Percentiles rank a stretch among this genome's conserved stretches.
Conservation (phyloP, 1,140 invertebrate species). For the Lucilia sericata region DNA sequence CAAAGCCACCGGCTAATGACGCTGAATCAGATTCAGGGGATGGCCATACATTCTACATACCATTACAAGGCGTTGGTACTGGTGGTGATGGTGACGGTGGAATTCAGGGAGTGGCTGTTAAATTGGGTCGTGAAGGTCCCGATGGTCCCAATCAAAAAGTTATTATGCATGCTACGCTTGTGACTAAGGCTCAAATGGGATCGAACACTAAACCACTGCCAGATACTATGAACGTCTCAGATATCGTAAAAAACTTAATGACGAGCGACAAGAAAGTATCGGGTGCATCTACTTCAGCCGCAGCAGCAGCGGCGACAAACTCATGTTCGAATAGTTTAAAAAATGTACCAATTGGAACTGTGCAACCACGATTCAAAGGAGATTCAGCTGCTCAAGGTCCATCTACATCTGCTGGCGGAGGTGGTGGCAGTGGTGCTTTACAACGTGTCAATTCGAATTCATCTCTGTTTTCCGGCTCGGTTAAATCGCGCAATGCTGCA, state of each 20-base stretch:
- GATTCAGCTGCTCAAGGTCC: slow-evolving; percentile 50
- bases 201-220: slow-evolving; percentile 67
- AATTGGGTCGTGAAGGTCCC: slow-evolving; percentile 75
- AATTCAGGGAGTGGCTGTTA: slow-evolving; percentile 77
- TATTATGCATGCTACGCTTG: slow-evolving; percentile 76
- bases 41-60: slow-evolving; percentile 79
- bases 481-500: slow-evolving; percentile 57
- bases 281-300: not conserved
- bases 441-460: slow-evolving; percentile 64
- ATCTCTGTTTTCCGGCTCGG: slow-evolving; percentile 61
- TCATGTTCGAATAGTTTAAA: slow-evolving; percentile 62
- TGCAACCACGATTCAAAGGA: slow-evolving; percentile 70
- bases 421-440: slow-evolving; percentile 47
- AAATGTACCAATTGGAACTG: slow-evolving; percentile 72
- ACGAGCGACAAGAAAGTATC: slow-evolving; percentile 42
- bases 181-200: slow-evolving; percentile 73
- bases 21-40: slow-evolving; percentile 63
- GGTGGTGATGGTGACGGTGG: slow-evolving; percentile 68
- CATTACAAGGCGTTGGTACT: slow-evolving; percentile 72
- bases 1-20: slow-evolving; percentile 44
- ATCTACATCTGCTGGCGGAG: slow-evolving; percentile 57
- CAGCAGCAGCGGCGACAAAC: slow-evolving; percentile 40
- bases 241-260: slow-evolving; percentile 61
- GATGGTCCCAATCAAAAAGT: slow-evolving; percentile 75
- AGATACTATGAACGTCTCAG: slow-evolving; percentile 60